Evolutionary conservation across 23 tunicate species (phyloP).

Genomic region (Halocynthia roretzi): DNA sequence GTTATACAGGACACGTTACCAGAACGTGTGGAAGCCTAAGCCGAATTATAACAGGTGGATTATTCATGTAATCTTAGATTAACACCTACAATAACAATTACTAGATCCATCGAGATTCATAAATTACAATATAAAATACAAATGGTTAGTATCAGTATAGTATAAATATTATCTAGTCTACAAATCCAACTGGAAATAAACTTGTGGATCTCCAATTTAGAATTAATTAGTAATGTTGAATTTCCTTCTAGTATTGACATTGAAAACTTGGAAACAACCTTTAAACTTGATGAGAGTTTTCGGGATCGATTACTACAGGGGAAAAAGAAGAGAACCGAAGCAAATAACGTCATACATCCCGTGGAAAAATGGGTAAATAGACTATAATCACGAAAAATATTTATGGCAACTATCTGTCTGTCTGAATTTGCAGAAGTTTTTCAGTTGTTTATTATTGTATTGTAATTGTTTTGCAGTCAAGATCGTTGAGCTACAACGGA

Average conservation of each 20-base stretch:
- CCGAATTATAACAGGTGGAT: constrained; percentile 62
- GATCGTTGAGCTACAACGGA: constrained; percentile 17
- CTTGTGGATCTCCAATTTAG: too few relatives aligned
- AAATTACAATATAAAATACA: too few relatives aligned
- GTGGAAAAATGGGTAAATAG: constrained; percentile 29
- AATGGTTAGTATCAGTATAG: too few relatives aligned
- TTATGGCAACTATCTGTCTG: not conserved
- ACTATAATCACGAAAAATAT: not conserved
- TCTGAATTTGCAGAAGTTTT: not conserved
- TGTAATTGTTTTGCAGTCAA: constrained; percentile 12
- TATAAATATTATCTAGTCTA: too few relatives aligned
- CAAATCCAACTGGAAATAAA: too few relatives aligned
- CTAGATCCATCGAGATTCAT: not conserved
- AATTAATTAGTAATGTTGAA: not conserved
- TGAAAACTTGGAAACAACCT: constrained; percentile 21
- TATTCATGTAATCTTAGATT: not conserved
- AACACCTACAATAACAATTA: not conserved
- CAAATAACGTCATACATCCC: constrained; percentile 8
- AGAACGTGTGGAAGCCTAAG: constrained; percentile 1
- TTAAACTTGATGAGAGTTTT: constrained; percentile 1
- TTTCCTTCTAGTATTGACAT: constrained; percentile 37
- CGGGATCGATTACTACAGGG: constrained; percentile 11
- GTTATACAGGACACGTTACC: constrained; percentile 12
- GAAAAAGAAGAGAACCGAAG: not conserved
- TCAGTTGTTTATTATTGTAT: not conserved